Conservation (phyloP, 2,888 invertebrate genomes). For the Drosophila monieri region DNA sequence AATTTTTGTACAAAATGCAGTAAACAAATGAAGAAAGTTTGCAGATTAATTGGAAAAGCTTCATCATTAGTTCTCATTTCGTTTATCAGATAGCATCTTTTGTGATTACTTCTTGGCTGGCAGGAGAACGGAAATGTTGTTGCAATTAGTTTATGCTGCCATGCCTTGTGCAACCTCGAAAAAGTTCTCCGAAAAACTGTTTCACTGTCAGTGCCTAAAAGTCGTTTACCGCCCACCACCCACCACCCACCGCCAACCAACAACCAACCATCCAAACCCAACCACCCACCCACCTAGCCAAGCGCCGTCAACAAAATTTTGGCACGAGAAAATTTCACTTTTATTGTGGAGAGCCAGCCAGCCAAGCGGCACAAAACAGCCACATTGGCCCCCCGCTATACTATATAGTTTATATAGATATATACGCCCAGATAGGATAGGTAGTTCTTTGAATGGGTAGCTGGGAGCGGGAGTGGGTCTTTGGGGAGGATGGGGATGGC, state of each 20-base stretch:
- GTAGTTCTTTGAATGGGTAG: constrained; percentile 16
- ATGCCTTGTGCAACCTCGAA: constrained; percentile 37
- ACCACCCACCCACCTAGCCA: neutral
- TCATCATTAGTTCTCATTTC: constrained; percentile 25
- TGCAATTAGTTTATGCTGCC: constrained; percentile 63
- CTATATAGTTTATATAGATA: constrained; percentile 28
- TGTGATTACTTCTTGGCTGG: constrained; percentile 39
- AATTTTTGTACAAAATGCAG: neutral
- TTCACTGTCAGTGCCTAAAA: constrained; percentile 40
- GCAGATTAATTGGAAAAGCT: constrained; percentile 26
- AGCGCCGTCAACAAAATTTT: constrained; percentile 36
- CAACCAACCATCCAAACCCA: neutral
- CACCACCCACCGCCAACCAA: neutral
- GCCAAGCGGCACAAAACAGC: constrained; percentile 29
- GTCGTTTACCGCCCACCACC: constrained; percentile 33
- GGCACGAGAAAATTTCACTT: constrained; percentile 50
- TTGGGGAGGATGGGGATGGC: constrained; percentile 1
- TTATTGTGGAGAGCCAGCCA: constrained; percentile 41
- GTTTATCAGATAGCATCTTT: constrained; percentile 42
- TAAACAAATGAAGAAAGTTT: constrained; percentile 12
- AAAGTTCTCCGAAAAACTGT: constrained; percentile 39
- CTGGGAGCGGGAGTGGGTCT: constrained; percentile 25
- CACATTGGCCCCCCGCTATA: constrained; percentile 17
- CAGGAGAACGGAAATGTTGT: constrained; percentile 30
- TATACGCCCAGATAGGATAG: constrained; percentile 22